phyloP scores from a whole-genome alignment of 2,113 vertebrate species.

The Grammomys surdaster region DNA sequence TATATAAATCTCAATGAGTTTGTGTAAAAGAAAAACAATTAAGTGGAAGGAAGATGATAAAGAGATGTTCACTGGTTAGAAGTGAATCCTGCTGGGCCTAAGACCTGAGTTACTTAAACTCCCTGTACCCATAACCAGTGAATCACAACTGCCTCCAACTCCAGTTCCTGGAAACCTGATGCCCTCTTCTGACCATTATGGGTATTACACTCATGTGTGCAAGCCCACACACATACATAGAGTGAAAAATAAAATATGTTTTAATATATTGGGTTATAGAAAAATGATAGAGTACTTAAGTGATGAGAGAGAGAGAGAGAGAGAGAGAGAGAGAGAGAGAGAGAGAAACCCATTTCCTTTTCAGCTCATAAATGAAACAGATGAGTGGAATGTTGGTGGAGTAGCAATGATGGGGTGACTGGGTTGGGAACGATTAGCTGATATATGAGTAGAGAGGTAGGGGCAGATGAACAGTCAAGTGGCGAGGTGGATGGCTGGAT shows the following conservation, averaged over 20 bases:
- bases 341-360: background rate
- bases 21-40: background rate
- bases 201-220: background rate
- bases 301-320: background rate
- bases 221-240: background rate
- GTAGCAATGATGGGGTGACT: background rate
- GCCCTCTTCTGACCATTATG: background rate
- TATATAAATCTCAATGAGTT: background rate
- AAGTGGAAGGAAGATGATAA: background rate
- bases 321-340: background rate
- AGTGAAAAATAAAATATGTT: background rate
- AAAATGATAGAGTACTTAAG: background rate
- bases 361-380: background rate
- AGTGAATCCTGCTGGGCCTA: background rate
- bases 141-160: background rate
- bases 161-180: background rate
- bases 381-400: background rate
- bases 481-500: fast-evolving
- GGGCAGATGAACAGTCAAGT: background rate
- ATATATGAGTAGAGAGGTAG: too few species aligned
- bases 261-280: background rate
- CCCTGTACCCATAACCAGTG: background rate
- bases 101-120: background rate
- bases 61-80: background rate
- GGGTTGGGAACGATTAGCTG: too few species aligned